phyloP scores from a whole-genome alignment of 2,113 vertebrate species.

The Bufo gargarizans region DNA sequence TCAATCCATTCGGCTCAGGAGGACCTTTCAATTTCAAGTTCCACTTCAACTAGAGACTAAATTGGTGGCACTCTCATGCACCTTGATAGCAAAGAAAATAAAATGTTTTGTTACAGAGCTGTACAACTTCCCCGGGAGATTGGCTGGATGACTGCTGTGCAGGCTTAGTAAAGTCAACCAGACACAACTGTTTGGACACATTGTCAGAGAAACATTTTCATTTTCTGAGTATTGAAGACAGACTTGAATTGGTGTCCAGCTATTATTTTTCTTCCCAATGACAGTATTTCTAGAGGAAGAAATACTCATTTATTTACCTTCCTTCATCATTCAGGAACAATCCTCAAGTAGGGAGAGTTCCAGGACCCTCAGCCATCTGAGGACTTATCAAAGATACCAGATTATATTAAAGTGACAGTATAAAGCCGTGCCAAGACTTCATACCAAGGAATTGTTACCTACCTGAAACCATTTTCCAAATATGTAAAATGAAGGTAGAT shows the following conservation, averaged over 20 bases:
- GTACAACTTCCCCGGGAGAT: not conserved
- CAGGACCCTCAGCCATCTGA: not conserved
- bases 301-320: not conserved
- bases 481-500: not conserved
- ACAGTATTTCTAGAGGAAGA: slow-evolving; percentile 31
- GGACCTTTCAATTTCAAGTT: slow-evolving; percentile 98
- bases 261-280: not conserved
- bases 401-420: slow-evolving; percentile 24
- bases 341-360: not conserved
- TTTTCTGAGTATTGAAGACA: slow-evolving; percentile 30
- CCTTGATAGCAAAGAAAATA: slow-evolving; percentile 37
- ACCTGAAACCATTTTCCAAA: not conserved
- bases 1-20: slow-evolving; percentile 93
- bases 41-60: slow-evolving; percentile 85
- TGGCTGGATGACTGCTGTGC: slow-evolving; percentile 39
- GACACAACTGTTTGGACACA: slow-evolving; percentile 12
- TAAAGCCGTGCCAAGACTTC: slow-evolving; percentile 27
- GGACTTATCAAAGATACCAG: slow-evolving; percentile 12
- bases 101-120: not conserved
- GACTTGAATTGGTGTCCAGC: not conserved
- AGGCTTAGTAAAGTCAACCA: not conserved
- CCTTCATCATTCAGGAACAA: not conserved
- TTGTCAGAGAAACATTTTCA: not conserved
- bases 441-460: not conserved
- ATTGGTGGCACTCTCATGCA: slow-evolving; percentile 65